Conservation (phyloP, 2,797 vertebrate genomes). For the Anguilla marmorata region DNA sequence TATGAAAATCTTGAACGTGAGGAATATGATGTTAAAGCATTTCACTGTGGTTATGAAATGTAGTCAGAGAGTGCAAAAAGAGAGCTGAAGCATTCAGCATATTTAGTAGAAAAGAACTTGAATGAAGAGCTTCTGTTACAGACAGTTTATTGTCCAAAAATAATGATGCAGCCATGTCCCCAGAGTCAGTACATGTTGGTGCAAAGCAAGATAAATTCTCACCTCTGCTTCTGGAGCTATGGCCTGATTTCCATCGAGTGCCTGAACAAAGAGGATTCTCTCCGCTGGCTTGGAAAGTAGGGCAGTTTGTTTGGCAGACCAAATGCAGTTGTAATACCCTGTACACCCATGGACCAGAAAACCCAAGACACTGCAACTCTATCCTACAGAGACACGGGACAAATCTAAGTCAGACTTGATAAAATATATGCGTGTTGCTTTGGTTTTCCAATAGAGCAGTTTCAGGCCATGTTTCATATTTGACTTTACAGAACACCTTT, state of each 20-base stretch:
- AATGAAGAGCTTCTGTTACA: background rate
- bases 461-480: background rate
- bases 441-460: background rate
- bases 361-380: background rate
- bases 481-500: background rate
- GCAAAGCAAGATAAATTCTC: background rate
- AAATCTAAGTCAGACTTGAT: background rate
- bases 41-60: background rate
- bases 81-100: background rate
- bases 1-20: background rate
- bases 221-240: background rate
- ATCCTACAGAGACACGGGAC: background rate
- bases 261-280: background rate
- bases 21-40: background rate
- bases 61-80: background rate
- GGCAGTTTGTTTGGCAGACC: conserved; percentile 1
- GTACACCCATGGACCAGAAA: background rate
- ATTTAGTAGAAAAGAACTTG: background rate
- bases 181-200: background rate
- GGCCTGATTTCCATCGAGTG: conserved; percentile 12
- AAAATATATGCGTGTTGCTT: background rate
- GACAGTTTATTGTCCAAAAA: conserved; percentile 19
- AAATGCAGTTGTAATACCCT: background rate
- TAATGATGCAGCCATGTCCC: background rate
- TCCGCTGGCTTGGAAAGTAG: conserved; percentile 13